A percentile compares a stretch with the other conserved stretches of the same genome.
Conservation (phyloP, 2,797 vertebrate genomes). For the Psittacula echo region DNA sequence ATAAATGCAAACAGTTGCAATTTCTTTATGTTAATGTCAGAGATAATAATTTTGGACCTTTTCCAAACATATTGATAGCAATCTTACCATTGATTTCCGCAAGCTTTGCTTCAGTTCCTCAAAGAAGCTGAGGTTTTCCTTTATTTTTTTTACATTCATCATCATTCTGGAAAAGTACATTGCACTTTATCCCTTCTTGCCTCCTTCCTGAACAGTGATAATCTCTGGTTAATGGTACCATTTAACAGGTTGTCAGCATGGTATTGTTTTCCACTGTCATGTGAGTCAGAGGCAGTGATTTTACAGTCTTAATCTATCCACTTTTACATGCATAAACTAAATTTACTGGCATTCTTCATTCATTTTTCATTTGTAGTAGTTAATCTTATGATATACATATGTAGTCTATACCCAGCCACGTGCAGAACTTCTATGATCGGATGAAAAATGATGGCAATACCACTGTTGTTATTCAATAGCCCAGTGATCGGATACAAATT, state of each 20-base stretch:
- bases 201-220: background rate
- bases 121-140: background rate
- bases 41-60: background rate
- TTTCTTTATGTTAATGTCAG: constrained; percentile 22
- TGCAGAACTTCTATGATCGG: background rate
- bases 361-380: background rate
- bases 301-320: background rate
- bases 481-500: background rate
- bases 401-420: background rate
- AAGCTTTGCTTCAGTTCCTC: background rate
- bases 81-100: constrained; percentile 20
- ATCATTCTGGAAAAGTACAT: background rate
- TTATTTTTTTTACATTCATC: background rate
- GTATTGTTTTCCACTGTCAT: background rate
- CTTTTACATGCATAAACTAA: background rate
- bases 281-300: background rate
- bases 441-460: background rate
- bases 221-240: background rate
- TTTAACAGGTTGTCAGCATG: background rate
- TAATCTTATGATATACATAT: background rate
- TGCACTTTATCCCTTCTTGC: background rate
- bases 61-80: constrained; percentile 16
- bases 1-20: background rate
- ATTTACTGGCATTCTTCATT: background rate
- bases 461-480: background rate